Base-by-base conservation (phyloP, 64 coral and sea anemone species). In the Montipora efflorescens region DNA sequence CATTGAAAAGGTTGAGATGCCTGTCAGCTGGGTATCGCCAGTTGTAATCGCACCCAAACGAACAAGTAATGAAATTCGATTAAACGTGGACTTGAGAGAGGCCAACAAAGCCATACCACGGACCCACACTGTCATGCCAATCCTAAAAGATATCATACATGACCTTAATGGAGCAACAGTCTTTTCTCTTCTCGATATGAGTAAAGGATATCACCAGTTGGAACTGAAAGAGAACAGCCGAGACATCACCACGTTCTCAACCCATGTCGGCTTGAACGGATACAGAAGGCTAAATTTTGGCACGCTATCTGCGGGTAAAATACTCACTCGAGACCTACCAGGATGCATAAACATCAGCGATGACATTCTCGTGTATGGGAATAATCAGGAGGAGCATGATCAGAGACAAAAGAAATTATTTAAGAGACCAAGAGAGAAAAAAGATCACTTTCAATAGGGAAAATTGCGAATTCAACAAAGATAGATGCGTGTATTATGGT, bases 191-290 rank as follows among this genome's bases (percentile, higher is more conserved):
- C 8, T 82, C n/a, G 50, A 83, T 53, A 55, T 83, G 51, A 45
- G 23, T 25, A 25, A 25, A 0, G 23, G 23, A 25, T 25, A 83
- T 55, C 51, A 83, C 16, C 80, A 83, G 18, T n/a, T 23, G 61
- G 80, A 83, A 59, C 22, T 83, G 18, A 83, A 83, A n/a, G 80
- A 83, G 61, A 83, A 83, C 8, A 83, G 80, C 36, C 50, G 80
- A 15, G 18, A 83, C 50, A 83, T 83, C 3, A 83, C 80, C 16
- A 83, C 50, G 48, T 83, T 25, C 23, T 25, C 23, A 25, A 25
- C 23, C 23, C 23, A 25, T 25, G 23, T 25, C 23, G 23, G 23
- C 7, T n/a, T 59, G 15, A 59, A 83, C 36, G 16, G 80, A 16
- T 83, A 59, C 23, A 83, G 61, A 47, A 83, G 80, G 61, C 36